These are phyloP conservation scores for Drosophila borborema DNA, from an alignment of 2,888 invertebrate species.

Conservation along the genomic window DNA sequence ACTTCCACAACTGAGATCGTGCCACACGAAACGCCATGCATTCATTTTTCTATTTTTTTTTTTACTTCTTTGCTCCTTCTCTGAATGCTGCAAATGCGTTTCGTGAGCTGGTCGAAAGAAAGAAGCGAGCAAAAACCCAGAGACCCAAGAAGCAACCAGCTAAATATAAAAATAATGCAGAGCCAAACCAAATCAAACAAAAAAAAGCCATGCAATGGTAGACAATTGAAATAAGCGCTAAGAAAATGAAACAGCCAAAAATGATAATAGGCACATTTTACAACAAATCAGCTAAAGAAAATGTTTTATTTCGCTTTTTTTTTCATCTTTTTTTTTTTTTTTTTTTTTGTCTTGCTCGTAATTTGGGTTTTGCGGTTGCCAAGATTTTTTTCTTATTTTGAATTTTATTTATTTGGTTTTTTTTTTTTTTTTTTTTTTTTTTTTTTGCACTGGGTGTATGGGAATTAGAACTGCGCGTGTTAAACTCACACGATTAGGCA, in stretches of 20 bases:
- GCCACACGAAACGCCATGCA: constrained; percentile 71
- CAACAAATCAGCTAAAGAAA: constrained; percentile 61
- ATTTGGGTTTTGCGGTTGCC: constrained; percentile 46
- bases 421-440: background rate
- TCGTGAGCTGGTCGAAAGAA: constrained; percentile 43
- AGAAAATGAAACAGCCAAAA: constrained; percentile 49
- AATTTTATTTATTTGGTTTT: constrained; percentile 1
- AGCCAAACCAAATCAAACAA: constrained; percentile 42
- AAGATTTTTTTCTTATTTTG: constrained; percentile 20
- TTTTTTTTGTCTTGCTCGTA: constrained; percentile 24
- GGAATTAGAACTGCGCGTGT: constrained; percentile 54
- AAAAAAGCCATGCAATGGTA: constrained; percentile 40
- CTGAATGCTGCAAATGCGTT: constrained; percentile 30
- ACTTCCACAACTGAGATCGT: constrained; percentile 62
- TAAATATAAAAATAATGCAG: constrained; percentile 75
- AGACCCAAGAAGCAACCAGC: constrained; percentile 59
- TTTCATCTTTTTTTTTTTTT: background rate
- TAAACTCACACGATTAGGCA: constrained; percentile 54
- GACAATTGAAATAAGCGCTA: constrained; percentile 59
- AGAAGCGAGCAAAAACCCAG: constrained; percentile 37
- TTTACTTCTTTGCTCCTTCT: background rate
- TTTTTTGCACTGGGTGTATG: constrained; percentile 24
- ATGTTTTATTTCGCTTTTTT: constrained; percentile 17
- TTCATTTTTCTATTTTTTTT: constrained; percentile 30
- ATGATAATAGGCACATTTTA: constrained; percentile 60